Evolutionary conservation across 2,888 invertebrate species (phyloP).

Genomic region (Cephus rjabovi): DNA sequence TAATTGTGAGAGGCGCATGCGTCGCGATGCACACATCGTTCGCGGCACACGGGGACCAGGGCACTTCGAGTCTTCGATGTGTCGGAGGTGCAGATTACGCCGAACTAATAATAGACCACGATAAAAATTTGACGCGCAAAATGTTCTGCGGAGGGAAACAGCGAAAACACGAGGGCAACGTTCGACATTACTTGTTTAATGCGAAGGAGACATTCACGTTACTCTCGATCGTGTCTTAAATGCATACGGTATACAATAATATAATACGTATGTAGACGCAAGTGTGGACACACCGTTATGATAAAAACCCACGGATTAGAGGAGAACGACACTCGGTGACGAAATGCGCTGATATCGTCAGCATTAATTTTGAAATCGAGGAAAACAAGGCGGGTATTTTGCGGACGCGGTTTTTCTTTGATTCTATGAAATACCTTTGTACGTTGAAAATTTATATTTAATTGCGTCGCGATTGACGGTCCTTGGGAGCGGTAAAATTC

Average conservation of each 20-base stretch:
- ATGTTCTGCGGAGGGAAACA: conserved; percentile 45
- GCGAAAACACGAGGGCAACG: conserved; percentile 56
- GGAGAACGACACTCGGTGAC: background rate
- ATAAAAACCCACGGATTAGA: background rate
- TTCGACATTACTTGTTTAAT: conserved; percentile 29
- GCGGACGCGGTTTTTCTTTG: background rate
- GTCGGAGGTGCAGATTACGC: conserved; percentile 56
- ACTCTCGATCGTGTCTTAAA: background rate
- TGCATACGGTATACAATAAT: background rate
- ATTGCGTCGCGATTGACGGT: background rate
- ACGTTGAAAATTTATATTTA: background rate
- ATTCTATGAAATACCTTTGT: background rate
- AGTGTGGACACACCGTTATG: background rate
- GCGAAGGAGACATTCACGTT: background rate
- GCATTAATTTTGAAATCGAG: background rate
- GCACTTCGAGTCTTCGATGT: conserved; percentile 41
- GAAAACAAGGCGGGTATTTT: background rate
- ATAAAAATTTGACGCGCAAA: conserved; percentile 62
- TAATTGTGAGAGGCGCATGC: background rate
- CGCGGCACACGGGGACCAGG: conserved; percentile 8
- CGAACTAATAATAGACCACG: conserved; percentile 61
- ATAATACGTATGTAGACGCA: background rate
- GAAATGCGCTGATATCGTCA: background rate
- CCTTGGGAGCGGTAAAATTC: background rate
- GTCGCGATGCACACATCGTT: background rate